Conservation (phyloP, 2,888 invertebrate genomes). For the Athrips mouffetella region DNA sequence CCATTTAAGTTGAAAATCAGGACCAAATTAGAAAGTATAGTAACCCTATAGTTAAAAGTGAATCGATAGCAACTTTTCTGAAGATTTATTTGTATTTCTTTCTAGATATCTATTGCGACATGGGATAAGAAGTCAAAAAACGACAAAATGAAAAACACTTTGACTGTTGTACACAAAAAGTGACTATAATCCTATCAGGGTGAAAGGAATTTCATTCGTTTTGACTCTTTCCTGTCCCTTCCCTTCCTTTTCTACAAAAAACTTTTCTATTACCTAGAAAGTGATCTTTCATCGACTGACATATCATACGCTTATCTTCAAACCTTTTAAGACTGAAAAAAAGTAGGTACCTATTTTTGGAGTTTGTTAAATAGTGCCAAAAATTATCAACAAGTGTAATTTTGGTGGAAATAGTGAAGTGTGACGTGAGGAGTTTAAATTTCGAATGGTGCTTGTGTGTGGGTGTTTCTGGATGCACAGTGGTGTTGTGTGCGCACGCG, state of each 20-base stretch:
- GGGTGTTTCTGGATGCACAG: not conserved
- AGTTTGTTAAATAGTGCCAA: constrained; percentile 36
- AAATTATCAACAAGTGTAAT: constrained; percentile 15
- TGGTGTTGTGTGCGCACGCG: constrained; percentile 35
- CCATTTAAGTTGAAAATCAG: too few species aligned
- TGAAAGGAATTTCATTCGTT: not conserved
- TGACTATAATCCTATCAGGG: not conserved
- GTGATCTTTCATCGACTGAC: constrained; percentile 42
- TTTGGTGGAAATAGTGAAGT: constrained; percentile 11
- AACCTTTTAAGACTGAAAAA: constrained; percentile 62
- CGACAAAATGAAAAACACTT: not conserved
- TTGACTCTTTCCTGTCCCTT: not conserved
- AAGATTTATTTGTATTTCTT: not conserved
- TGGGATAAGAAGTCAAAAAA: constrained; percentile 2
- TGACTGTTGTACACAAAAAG: not conserved
- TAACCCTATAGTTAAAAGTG: too few species aligned
- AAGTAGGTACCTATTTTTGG: constrained; percentile 38
- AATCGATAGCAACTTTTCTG: constrained; percentile 17
- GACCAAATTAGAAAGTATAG: too few species aligned
- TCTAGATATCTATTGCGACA: not conserved
- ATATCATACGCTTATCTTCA: constrained; percentile 59
- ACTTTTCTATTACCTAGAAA: not conserved
- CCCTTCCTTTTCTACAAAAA: constrained; percentile 1
- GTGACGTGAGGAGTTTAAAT: constrained; percentile 6
- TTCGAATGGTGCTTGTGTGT: constrained; percentile 25